Conservation (phyloP, 2,113 vertebrate species). For the Candoia aspera region DNA sequence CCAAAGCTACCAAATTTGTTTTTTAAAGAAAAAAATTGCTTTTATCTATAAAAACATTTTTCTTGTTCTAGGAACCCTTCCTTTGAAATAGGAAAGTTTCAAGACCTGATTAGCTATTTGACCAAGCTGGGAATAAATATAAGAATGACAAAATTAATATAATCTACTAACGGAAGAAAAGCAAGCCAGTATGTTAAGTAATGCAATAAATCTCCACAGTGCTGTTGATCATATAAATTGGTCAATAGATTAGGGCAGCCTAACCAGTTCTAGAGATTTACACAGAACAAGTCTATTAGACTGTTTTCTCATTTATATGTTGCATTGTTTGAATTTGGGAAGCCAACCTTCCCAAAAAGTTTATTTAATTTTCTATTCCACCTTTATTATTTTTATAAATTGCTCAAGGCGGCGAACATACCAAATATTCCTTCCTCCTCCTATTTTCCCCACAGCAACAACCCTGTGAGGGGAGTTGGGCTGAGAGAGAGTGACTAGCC, state of each 20-base stretch:
- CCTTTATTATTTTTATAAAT: too few species aligned
- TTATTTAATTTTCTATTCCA: too few species aligned
- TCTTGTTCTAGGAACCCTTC: neutral
- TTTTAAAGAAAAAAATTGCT: neutral
- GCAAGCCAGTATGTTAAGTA: neutral
- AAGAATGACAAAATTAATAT: neutral
- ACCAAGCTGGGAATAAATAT: neutral
- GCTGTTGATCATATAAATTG: neutral
- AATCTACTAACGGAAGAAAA: constrained; percentile 23
- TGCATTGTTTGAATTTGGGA: neutral
- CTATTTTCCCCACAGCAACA: too few species aligned
- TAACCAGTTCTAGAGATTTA: neutral
- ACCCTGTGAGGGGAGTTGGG: too few species aligned
- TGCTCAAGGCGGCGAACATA: too few species aligned
- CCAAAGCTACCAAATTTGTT: neutral
- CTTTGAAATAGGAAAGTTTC: neutral
- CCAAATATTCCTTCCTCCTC: too few species aligned
- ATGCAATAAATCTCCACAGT: neutral
- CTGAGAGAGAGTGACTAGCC: too few species aligned
- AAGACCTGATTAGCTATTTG: neutral
- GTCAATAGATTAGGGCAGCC: neutral
- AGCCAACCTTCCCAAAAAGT: neutral
- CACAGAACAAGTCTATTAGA: neutral
- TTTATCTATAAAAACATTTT: neutral
- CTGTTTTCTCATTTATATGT: neutral